Evolutionary conservation across 2,888 invertebrate genomes (phyloP), one percentile per base, ranked within the genome.

Genomic region (Anthrax anthrax): DNA sequence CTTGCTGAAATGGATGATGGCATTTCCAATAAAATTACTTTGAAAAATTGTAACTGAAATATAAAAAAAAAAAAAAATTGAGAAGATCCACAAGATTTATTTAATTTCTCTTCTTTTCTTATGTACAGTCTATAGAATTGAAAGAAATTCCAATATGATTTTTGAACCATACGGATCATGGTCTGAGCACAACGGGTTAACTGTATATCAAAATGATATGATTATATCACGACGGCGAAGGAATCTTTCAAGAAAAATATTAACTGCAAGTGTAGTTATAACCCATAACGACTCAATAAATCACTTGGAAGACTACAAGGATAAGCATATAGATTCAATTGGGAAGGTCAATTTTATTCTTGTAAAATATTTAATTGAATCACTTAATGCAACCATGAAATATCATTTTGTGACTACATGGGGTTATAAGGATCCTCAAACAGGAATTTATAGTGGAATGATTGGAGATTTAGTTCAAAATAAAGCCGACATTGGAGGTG

Each of bases 361-460:
- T 6, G 73, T 75, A 1, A 70, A 74, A 56, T 72, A 75, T 56
- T 57, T 78, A 39, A 55, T 73, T 3, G 73, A 76, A 56, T 71
- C 74, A 51, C 58, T 78, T 18, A 78, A 79, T 53, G 75, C 73
- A 4, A 70, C 63, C 18, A 66, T 74, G 54, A 69, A 65, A 47
- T 74, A 70, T 59, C 58, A 72, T 2, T 70, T 72, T 49, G 69
- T 70, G 37, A 61, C 69, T 37, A 73, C 77, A 1, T 80, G 80
- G 79, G 80, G 80, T 3, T 79, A 80, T 55, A 62, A 58, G 44
- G 60, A 64, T 52, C 62, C 70, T 39, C 73, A 75, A 50, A 70
- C 73, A 2, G 70, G 72, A 3, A 49, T 60, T 46, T 80, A 78
- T 78, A 79, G 69, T 56, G 80, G 80, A 18, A 76, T 80, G 77